Base-by-base conservation (phyloP, 2,888 invertebrate species). In the Macrosiphum euphorbiae region DNA sequence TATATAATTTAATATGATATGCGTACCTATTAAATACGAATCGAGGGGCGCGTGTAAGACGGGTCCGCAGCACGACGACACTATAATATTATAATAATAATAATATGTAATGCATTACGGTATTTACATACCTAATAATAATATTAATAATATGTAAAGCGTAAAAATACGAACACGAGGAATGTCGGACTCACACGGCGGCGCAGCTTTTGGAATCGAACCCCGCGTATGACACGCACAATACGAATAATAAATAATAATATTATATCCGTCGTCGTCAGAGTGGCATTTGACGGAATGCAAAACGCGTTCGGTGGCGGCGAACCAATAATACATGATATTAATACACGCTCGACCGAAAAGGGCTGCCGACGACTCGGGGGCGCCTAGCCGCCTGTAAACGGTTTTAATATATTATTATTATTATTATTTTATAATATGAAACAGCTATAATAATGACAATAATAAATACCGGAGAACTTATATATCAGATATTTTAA, bases 381-480 rank as follows among this genome's bases (percentile, higher is more conserved):
- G 94, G 94, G 94, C 94, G 94, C 94, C 94, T 41, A 26, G 61
- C 86, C 11, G 84, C 88, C 20, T 78, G 78, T 41, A 20, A 86
- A 90, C 86, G n/a, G 86, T 94, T 94, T 94, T 94, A 93, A 93
- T 93, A 92, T 92, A 87, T 86, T 86, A 86, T 47, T 89, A 88
- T n/a, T 55, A 78, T 52, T 67, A 67, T 35, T 78, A 78, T 78
- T 78, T 78, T 78, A 92, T 92, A 87, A 67, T 88, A 93, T 86
- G 90, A 94, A 86, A 90, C 90, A n/a, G 94, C 90, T 50, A 94
- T 94, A 90, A 90, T 94, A 94, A 90, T 67, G 94, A 94, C 94
- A 86, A 94, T 88, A 90, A 94, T 94, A 90, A 94, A 94, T 94
- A 94, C 94, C 90, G 90, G 58, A 90, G 90, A 61, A 86, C 90